These are phyloP conservation scores for Melanotaenia maccullochi DNA, from an alignment of 2,797 vertebrate genomes.

Conservation along the genomic window DNA sequence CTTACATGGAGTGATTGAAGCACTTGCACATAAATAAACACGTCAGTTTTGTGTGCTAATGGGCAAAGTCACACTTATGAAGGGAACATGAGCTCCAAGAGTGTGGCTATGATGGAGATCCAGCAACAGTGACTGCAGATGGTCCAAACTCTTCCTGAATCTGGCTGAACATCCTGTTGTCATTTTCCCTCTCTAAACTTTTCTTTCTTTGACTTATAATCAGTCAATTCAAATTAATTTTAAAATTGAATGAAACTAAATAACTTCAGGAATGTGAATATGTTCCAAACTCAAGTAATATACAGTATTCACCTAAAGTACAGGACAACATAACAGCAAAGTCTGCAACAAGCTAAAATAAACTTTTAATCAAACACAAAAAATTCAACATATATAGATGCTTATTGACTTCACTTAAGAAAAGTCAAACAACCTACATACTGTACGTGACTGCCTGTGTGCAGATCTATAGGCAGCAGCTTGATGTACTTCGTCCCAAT, in stretches of 20 bases:
- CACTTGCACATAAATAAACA: conserved; percentile 34
- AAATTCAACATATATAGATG: background rate
- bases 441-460: no score
- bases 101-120: conserved; percentile 53
- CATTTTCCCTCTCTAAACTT: conserved; percentile 22
- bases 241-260: conserved; percentile 14
- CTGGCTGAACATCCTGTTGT: conserved; percentile 35
- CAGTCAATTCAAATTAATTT: conserved; percentile 29
- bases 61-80: conserved; percentile 45
- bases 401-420: background rate
- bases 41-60: conserved; percentile 42
- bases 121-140: conserved; percentile 52
- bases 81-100: conserved; percentile 41
- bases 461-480: no score
- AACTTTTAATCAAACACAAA: background rate
- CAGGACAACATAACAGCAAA: background rate
- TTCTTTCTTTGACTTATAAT: conserved; percentile 29
- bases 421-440: background rate
- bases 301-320: background rate
- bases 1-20: background rate
- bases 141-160: conserved; percentile 44
- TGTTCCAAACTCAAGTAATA: conserved; percentile 7
- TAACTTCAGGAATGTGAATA: background rate
- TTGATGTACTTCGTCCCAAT: no score
- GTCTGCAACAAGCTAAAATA: background rate